A percentile compares a stretch with the other conserved stretches of the same genome.
phyloP scores from a whole-genome alignment of 2,888 invertebrate genomes.

The Andrena marginata region DNA sequence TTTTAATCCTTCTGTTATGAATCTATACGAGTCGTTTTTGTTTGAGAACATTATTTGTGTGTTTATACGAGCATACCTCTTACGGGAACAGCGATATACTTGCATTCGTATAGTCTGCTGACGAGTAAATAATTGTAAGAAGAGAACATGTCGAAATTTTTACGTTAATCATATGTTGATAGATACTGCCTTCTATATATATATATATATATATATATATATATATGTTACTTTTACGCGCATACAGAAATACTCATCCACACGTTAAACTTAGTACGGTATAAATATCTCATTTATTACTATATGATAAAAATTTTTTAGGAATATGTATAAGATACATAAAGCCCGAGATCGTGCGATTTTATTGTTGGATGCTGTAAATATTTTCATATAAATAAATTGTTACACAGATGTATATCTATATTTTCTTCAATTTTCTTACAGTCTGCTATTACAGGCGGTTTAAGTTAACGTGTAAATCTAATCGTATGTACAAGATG shows the following conservation, averaged over 20 bases:
- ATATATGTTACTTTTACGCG: slow-evolving; percentile 44
- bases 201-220: slow-evolving; percentile 37
- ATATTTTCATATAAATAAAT: slow-evolving; percentile 79
- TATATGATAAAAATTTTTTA: slow-evolving; percentile 44
- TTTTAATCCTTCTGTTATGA: slow-evolving; percentile 44
- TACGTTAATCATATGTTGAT: slow-evolving; percentile 38
- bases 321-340: slow-evolving; percentile 50
- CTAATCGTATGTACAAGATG: slow-evolving; percentile 10
- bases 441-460: background rate
- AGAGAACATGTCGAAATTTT: slow-evolving; percentile 19
- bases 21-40: slow-evolving; percentile 4
- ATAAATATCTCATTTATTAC: slow-evolving; percentile 38
- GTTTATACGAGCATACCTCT: slow-evolving; percentile 36
- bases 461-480: background rate
- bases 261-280: slow-evolving; percentile 35
- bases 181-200: slow-evolving; percentile 31
- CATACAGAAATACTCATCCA: slow-evolving; percentile 40
- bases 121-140: background rate
- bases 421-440: background rate
- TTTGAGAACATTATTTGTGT: slow-evolving; percentile 33
- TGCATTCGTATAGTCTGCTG: slow-evolving; percentile 3
- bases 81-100: slow-evolving; percentile 21
- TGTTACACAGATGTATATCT: slow-evolving; percentile 63
- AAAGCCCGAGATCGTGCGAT: slow-evolving; percentile 51
- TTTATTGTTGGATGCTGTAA: slow-evolving; percentile 74